phyloP scores from a whole-genome alignment of 2,113 vertebrate genomes.

The Catagonus wagneri region DNA sequence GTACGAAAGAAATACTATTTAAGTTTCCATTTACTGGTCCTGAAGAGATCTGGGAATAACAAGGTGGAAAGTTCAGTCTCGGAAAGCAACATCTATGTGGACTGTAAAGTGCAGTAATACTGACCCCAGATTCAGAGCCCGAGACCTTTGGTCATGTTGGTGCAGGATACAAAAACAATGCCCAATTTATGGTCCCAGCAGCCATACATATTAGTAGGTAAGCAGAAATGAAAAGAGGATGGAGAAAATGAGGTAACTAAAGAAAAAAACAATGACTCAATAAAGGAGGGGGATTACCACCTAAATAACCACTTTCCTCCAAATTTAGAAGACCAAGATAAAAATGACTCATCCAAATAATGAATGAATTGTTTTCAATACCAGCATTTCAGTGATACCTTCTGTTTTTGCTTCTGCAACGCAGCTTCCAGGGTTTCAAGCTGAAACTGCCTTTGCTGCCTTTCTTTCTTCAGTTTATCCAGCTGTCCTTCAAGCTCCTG shows the following conservation, averaged over 20 bases:
- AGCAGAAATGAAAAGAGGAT: not conserved
- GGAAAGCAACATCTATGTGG: not conserved
- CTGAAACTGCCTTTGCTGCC: conserved; percentile 94
- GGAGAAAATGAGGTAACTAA: not conserved
- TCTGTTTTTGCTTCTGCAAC: conserved; percentile 95
- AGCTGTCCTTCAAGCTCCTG: conserved; percentile 94
- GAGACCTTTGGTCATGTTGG: not conserved
- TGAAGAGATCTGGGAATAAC: not conserved
- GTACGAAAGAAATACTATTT: not conserved
- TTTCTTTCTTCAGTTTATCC: conserved; percentile 95
- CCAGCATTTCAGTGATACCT: conserved; percentile 84
- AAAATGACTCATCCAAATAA: not conserved
- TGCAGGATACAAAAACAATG: not conserved
- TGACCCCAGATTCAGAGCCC: not conserved
- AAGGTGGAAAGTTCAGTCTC: not conserved
- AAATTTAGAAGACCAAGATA: not conserved
- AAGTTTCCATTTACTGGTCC: not conserved
- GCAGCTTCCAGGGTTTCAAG: conserved; percentile 93
- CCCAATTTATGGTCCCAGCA: not conserved
- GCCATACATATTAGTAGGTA: not conserved
- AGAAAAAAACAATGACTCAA: not conserved
- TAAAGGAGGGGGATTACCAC: accelerated
- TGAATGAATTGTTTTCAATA: not conserved
- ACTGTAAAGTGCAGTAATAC: not conserved
- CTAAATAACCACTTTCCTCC: not conserved